phyloP scores from a whole-genome alignment of 2,113 vertebrate species.

The Gobius niger region DNA sequence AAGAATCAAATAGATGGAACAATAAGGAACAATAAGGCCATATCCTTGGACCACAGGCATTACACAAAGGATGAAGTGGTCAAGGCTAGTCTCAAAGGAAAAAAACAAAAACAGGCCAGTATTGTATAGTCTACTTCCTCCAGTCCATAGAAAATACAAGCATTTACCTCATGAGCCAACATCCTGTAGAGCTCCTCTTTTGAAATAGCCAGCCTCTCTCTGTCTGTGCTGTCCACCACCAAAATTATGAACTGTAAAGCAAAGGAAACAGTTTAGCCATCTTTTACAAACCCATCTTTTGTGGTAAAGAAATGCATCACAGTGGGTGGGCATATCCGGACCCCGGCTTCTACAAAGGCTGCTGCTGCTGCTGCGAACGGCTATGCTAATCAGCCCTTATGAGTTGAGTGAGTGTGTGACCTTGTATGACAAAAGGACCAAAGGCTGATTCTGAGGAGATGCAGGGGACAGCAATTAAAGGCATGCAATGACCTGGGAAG shows the following conservation, averaged over 20 bases:
- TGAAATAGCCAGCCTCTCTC: slow-evolving; percentile 95
- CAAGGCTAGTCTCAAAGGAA: neutral
- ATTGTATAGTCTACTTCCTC: slow-evolving; percentile 7
- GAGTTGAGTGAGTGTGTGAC: slow-evolving; percentile 30
- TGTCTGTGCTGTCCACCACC: slow-evolving; percentile 98
- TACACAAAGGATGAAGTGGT: slow-evolving; percentile 19
- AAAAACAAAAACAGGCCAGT: slow-evolving; percentile 5
- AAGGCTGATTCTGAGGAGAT: slow-evolving; percentile 19
- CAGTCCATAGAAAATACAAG: neutral
- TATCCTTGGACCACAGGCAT: slow-evolving; percentile 2
- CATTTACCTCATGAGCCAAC: slow-evolving; percentile 94
- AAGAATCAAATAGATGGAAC: slow-evolving; percentile 21
- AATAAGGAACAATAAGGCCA: slow-evolving; percentile 51
- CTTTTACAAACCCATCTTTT: slow-evolving; percentile 32
- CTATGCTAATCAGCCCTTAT: slow-evolving; percentile 33
- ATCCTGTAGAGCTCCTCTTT: slow-evolving; percentile 98
- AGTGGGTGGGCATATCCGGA: slow-evolving; percentile 38
- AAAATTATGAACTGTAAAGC: slow-evolving; percentile 90
- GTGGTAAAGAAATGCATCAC: slow-evolving; percentile 28
- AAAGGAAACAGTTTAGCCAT: slow-evolving; percentile 1
- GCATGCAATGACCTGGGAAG: slow-evolving; percentile 19
- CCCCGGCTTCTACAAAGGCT: slow-evolving; percentile 32
- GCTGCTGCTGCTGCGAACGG: slow-evolving; percentile 9
- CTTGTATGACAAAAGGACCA: slow-evolving; percentile 36
- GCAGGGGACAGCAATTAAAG: slow-evolving; percentile 24